Conservation (phyloP, 2,113 vertebrate genomes). For the Leiothrix lutea region DNA sequence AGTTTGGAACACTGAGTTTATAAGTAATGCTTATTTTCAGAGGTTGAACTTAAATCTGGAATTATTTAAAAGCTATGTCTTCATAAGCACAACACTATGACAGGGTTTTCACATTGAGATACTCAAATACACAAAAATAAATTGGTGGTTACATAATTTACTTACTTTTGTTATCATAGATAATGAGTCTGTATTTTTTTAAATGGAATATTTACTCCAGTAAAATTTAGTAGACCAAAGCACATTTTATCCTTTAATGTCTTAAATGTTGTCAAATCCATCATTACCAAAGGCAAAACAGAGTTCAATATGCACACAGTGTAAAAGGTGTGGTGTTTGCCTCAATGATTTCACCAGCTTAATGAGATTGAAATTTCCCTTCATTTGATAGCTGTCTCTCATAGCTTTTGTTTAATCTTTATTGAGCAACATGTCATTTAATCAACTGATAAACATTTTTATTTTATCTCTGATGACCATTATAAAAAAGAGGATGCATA, state of each 20-base stretch:
- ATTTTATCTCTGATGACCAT: not conserved
- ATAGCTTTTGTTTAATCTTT: constrained; percentile 11
- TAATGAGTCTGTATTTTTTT: not conserved
- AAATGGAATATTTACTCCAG: not conserved
- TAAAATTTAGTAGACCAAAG: not conserved
- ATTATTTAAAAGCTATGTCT: not conserved
- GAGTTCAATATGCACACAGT: not conserved
- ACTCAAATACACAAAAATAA: not conserved
- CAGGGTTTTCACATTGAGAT: not conserved
- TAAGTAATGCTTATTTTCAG: not conserved
- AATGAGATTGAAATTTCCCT: not conserved
- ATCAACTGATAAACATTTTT: not conserved
- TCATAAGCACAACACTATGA: not conserved
- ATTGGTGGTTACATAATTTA: not conserved
- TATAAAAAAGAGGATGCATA: not conserved
- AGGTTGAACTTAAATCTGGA: not conserved
- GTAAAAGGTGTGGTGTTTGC: not conserved
- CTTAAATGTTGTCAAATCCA: not conserved
- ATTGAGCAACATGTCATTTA: constrained; percentile 4
- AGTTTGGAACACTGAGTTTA: not conserved
- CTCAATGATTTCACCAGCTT: not conserved
- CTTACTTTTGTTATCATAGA: not conserved
- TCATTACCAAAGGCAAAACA: not conserved
- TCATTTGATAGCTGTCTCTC: not conserved
- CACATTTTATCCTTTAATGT: not conserved